phyloP scores from a whole-genome alignment of 2,113 vertebrate species.

The Copsychus sechellarum region DNA sequence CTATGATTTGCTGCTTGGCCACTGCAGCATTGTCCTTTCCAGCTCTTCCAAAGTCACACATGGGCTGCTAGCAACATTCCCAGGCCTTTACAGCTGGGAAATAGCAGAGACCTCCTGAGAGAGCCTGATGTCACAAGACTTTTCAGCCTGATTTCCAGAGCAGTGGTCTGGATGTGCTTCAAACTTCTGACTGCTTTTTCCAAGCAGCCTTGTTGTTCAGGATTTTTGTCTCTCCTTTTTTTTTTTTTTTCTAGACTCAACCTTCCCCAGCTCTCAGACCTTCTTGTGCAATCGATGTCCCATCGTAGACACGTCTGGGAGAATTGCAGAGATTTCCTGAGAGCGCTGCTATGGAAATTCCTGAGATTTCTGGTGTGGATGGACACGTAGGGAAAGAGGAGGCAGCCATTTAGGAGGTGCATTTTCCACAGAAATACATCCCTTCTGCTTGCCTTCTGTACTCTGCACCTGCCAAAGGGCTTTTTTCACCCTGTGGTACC shows the following conservation, averaged over 20 bases:
- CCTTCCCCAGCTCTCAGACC: background rate
- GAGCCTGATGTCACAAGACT: conserved; percentile 50
- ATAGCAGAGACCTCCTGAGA: background rate
- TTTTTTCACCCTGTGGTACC: background rate
- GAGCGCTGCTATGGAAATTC: background rate
- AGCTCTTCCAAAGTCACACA: background rate
- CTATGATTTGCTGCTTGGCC: background rate
- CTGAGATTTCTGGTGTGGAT: conserved; percentile 35
- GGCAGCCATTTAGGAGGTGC: background rate
- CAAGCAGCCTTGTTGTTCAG: background rate
- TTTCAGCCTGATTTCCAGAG: conserved; percentile 49
- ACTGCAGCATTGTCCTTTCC: background rate
- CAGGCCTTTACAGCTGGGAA: conserved; percentile 46
- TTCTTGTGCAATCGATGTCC: conserved; percentile 17
- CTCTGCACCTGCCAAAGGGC: background rate
- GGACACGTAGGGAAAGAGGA: background rate
- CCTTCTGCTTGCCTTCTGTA: background rate
- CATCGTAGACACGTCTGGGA: background rate
- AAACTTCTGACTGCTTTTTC: conserved; percentile 38
- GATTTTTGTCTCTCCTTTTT: background rate
- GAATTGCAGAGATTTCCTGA: conserved; percentile 47
- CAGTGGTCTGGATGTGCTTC: conserved; percentile 52
- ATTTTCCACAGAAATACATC: background rate
- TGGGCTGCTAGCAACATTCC: background rate
- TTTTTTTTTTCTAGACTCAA: background rate